These are phyloP conservation scores for Polypedilum pembai DNA, from an alignment of 1,140 invertebrate species.

Conservation along the genomic window DNA sequence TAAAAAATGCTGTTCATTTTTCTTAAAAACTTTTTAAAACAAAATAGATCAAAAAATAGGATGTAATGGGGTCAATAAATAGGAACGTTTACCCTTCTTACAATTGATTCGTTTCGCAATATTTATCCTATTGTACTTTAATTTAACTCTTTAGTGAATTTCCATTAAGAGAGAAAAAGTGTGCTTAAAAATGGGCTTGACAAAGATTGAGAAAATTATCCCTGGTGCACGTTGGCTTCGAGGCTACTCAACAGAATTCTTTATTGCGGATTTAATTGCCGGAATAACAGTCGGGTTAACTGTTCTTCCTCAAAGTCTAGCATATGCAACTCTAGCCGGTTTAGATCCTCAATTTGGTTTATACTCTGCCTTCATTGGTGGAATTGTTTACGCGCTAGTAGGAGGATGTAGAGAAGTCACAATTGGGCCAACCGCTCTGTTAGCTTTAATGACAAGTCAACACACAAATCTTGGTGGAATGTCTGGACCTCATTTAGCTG, in stretches of 20 bases:
- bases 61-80: too few species aligned
- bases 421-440: slow-evolving; percentile 76
- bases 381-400: slow-evolving; percentile 82
- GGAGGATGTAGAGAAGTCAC: slow-evolving; percentile 89
- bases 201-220: slow-evolving; percentile 43
- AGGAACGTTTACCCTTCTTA: too few species aligned
- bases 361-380: slow-evolving; percentile 87
- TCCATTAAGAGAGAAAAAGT: too few species aligned
- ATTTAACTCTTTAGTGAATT: too few species aligned
- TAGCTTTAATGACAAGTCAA: slow-evolving; percentile 70
- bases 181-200: slow-evolving; percentile 24
- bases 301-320: slow-evolving; percentile 80
- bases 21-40: too few species aligned
- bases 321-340: slow-evolving; percentile 77
- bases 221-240: slow-evolving; percentile 63
- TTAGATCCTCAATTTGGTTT: slow-evolving; percentile 79
- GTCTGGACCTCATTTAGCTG: slow-evolving; percentile 60
- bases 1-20: too few species aligned
- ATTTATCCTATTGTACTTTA: too few species aligned
- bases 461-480: slow-evolving; percentile 45
- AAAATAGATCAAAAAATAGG: too few species aligned
- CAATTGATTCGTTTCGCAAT: too few species aligned
- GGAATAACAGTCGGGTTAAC: slow-evolving; percentile 80
- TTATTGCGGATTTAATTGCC: slow-evolving; percentile 67
- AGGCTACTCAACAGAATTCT: slow-evolving; percentile 61